Evolutionary conservation across 2,888 invertebrate species (phyloP).

Genomic region (Pseudoips prasinana): DNA sequence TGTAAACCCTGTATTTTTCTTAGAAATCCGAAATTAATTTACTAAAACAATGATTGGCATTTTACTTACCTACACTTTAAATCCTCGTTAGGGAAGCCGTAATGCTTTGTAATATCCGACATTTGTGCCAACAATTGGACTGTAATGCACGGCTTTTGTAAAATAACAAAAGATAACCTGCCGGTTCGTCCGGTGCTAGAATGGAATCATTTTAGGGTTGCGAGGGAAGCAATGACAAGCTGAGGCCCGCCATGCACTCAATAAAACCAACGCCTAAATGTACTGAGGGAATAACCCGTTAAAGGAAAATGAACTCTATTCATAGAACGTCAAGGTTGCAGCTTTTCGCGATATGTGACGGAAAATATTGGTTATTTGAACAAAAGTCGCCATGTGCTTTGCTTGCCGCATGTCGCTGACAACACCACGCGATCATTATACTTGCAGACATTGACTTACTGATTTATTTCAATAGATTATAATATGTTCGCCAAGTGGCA

Average conservation of each 20-base stretch:
- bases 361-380: slow-evolving; percentile 36
- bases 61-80: slow-evolving; percentile 37
- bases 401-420: slow-evolving; percentile 70
- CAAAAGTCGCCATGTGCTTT: slow-evolving; percentile 69
- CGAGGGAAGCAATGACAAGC: slow-evolving; percentile 78
- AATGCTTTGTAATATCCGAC: slow-evolving; percentile 75
- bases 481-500: slow-evolving; percentile 19
- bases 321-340: no score
- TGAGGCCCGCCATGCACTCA: slow-evolving; percentile 62
- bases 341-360: background rate
- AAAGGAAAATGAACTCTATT: slow-evolving; percentile 30
- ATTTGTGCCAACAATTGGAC: slow-evolving; percentile 78
- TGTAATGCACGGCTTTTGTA: slow-evolving; percentile 77
- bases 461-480: slow-evolving; percentile 50
- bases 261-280: slow-evolving; percentile 35
- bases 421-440: slow-evolving; percentile 61
- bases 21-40: no score
- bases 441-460: slow-evolving; percentile 60
- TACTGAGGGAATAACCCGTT: slow-evolving; percentile 5
- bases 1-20: no score
- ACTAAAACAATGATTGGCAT: slow-evolving; percentile 10
- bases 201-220: slow-evolving; percentile 79
- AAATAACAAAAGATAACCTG: slow-evolving; percentile 80
- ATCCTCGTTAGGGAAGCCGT: slow-evolving; percentile 63
- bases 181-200: slow-evolving; percentile 70